phyloP scores from a whole-genome alignment of 2,888 invertebrate species.

The Tanaodytes sp. region DNA sequence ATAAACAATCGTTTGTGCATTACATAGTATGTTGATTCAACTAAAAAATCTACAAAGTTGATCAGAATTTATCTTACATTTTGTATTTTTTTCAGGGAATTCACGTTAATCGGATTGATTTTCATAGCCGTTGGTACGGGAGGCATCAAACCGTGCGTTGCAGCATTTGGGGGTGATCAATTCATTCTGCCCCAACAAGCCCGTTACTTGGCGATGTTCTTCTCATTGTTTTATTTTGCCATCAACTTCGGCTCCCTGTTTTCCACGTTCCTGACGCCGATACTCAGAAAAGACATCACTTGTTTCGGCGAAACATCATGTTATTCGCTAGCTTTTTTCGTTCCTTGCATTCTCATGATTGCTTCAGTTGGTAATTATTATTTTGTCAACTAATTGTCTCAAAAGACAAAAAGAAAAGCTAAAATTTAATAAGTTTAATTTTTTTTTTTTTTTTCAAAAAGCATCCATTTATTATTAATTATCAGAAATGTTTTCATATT shows the following conservation, averaged over 20 bases:
- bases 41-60: no score
- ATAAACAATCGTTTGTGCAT: no score
- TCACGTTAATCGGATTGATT: constrained; percentile 80
- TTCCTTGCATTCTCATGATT: constrained; percentile 90
- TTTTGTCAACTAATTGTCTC: no score
- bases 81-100: constrained; percentile 76
- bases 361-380: constrained; percentile 80
- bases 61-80: no score
- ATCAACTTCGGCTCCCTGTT: constrained; percentile 93
- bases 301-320: constrained; percentile 86
- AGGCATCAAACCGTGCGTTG: constrained; percentile 96
- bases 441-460: no score
- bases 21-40: no score
- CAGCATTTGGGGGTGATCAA: constrained; percentile 97
- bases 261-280: constrained; percentile 90
- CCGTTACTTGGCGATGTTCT: constrained; percentile 85
- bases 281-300: constrained; percentile 84
- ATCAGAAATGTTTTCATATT: no score
- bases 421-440: no score
- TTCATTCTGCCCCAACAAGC: constrained; percentile 87
- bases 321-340: constrained; percentile 89
- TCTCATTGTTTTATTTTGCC: constrained; percentile 94
- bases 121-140: constrained; percentile 93
- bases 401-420: no score
- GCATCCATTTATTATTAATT: no score